Evolutionary conservation across 2,888 invertebrate genomes (phyloP), one percentile per base, ranked within the genome.

Genomic region (Mimas tiliae): DNA sequence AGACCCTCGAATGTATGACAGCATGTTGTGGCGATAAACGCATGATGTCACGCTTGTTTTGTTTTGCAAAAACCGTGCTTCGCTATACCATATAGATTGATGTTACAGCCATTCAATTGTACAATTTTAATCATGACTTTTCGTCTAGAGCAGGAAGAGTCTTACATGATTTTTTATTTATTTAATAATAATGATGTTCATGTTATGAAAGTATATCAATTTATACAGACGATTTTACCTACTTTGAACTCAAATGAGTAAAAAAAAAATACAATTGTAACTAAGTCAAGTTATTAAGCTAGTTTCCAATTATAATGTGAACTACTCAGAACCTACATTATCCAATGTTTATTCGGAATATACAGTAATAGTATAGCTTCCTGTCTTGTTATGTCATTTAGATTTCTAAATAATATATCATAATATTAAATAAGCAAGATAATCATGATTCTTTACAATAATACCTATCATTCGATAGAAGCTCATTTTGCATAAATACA

Each of bases 1-100:
- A 95, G 84, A 96, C 96, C 84, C 95, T 97, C 78, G 97, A 97
- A 95, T 96, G 96, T 96, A 96, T 87, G 94, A 81, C 77, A 77
- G 85, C 85, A 86, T 85, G 84, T 69, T 67, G 74, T 79, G 74
- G 73, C 70, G 72, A 71, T 70, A 70, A 67, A 75, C 16, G 87
- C 88, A 88, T 87, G 86, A 75, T 75, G 77, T 82, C 83, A 84
- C 78, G 86, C 86, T 88, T 88, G 27, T 79, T 58, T 79, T 84
- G 67, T 74, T 78, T 82, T 83, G 81, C 81, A 78, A 77, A 45
- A 52, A 65, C 58, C 34, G 62, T 27, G n/a, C 38, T 52, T 66
- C 65, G 68, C 69, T 63, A 42, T 58, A 21, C 58, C 58, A 58
- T 58, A 42, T 58, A 42, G 42, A 42, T 58, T 12, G 12, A 58